A percentile compares a stretch with the other conserved stretches of the same genome.
These are phyloP conservation scores for Chelon auratus DNA, from an alignment of 2,797 vertebrate genomes.

Conservation along the genomic window DNA sequence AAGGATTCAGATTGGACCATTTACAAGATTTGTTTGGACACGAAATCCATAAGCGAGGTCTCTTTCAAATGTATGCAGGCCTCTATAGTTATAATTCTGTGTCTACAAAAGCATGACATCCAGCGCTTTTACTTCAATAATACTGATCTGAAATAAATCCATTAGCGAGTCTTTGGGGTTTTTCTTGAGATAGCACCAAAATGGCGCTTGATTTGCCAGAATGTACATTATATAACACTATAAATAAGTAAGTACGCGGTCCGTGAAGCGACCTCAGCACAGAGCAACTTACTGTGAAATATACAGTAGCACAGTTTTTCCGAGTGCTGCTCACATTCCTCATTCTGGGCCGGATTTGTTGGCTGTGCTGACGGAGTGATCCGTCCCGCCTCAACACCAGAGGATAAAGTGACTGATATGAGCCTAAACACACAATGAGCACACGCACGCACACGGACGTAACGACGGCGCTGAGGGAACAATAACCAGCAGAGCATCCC, in stretches of 20 bases:
- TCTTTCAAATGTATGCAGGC: slow-evolving; percentile 21
- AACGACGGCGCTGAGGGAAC: slow-evolving; percentile 55
- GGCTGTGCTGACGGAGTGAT: slow-evolving; percentile 71
- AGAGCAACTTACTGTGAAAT: slow-evolving; percentile 55
- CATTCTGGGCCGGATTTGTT: slow-evolving; percentile 54
- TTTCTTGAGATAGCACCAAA: slow-evolving; percentile 30
- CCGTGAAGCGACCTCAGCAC: slow-evolving; percentile 40
- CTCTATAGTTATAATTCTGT: slow-evolving; percentile 11
- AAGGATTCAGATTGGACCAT: slow-evolving; percentile 21
- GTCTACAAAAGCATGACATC: slow-evolving; percentile 14
- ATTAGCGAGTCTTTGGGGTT: slow-evolving; percentile 33
- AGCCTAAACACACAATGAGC: slow-evolving; percentile 65
- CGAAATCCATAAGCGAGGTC: slow-evolving; percentile 17
- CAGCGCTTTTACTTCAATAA: slow-evolving; percentile 19
- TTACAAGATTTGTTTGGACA: slow-evolving; percentile 39
- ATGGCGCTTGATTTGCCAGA: slow-evolving; percentile 39
- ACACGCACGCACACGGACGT: slow-evolving; percentile 36
- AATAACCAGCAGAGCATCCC: slow-evolving; percentile 73
- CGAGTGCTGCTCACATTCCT: slow-evolving; percentile 50
- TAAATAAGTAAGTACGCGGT: slow-evolving; percentile 66
- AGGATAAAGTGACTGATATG: slow-evolving; percentile 73
- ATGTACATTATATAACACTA: slow-evolving; percentile 63
- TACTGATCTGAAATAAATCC: slow-evolving; percentile 30
- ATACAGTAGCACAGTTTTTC: slow-evolving; percentile 52
- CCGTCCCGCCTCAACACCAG: slow-evolving; percentile 70